Percentiles rank a stretch among this genome's conserved stretches.
Evolutionary conservation across 1,140 invertebrate species (phyloP).

Genomic region (Aphaenogaster rudis): DNA sequence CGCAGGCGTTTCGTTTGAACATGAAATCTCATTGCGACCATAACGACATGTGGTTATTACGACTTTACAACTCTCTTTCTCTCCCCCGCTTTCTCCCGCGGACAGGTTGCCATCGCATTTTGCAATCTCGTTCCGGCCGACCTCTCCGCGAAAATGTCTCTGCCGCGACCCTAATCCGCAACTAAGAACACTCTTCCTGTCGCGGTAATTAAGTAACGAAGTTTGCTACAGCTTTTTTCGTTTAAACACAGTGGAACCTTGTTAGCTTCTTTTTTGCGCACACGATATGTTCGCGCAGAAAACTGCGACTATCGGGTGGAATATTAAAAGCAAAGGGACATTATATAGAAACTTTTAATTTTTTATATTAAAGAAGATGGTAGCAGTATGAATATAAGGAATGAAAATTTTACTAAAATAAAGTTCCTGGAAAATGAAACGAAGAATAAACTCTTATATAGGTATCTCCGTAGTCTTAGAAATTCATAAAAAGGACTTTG

Average conservation of each 20-base stretch:
- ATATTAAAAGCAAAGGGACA: background rate
- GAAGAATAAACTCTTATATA: background rate
- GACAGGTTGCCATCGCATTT: constrained; percentile 14
- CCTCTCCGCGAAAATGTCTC: constrained; percentile 22
- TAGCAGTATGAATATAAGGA: background rate
- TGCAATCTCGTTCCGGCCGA: constrained; percentile 33
- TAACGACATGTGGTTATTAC: constrained; percentile 74
- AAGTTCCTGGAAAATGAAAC: background rate
- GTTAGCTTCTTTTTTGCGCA: background rate
- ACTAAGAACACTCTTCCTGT: background rate
- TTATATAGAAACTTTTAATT: constrained; percentile 9
- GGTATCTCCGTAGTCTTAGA: background rate
- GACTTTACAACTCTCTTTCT: constrained; percentile 53
- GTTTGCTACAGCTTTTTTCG: background rate
- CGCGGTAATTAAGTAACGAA: constrained; percentile 15
- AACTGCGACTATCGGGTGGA: background rate
- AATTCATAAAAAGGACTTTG: background rate
- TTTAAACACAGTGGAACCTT: background rate
- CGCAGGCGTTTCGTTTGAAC: constrained; percentile 71
- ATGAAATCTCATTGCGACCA: constrained; percentile 68
- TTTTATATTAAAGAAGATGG: background rate
- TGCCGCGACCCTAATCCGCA: background rate
- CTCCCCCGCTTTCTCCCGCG: background rate
- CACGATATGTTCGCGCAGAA: background rate
- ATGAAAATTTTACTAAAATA: background rate